Evolutionary conservation across 2,888 invertebrate genomes (phyloP).

Genomic region (Eurois occulta): DNA sequence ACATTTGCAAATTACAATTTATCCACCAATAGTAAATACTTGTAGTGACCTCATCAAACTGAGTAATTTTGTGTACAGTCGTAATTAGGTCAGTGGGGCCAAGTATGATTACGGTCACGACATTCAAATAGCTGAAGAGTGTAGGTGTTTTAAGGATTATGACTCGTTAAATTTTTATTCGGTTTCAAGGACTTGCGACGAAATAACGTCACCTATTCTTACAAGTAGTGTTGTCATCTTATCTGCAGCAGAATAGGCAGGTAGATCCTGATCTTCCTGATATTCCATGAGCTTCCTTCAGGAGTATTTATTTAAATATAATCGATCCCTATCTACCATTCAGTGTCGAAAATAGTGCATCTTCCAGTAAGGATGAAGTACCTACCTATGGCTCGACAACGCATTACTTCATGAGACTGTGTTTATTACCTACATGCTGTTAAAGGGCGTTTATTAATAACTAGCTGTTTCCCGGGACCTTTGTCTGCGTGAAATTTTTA

Average conservation of each 20-base stretch:
- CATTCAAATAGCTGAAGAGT: constrained; percentile 32
- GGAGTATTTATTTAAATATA: not conserved
- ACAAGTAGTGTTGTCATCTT: not conserved
- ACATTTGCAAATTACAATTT: not conserved
- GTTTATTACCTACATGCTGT: not conserved
- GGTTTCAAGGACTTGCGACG: constrained; percentile 23
- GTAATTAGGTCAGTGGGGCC: constrained; percentile 46
- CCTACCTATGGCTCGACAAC: not conserved
- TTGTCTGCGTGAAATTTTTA: too few species aligned
- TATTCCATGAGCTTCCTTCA: not conserved
- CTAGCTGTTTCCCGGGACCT: not conserved
- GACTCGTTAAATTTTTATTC: constrained; percentile 37
- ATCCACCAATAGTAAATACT: not conserved
- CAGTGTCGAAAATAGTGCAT: not conserved
- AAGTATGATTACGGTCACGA: constrained; percentile 40
- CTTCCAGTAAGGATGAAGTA: not conserved
- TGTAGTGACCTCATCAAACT: not conserved
- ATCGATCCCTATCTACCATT: not conserved
- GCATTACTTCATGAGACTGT: not conserved
- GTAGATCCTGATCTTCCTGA: not conserved
- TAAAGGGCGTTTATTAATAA: not conserved
- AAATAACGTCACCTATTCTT: constrained; percentile 3
- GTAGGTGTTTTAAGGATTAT: constrained; percentile 41
- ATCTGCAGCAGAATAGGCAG: not conserved
- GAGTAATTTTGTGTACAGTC: constrained; percentile 23